Base-by-base conservation (phyloP, 2,113 vertebrate genomes). In the Dolichallabes microphthalmus region DNA sequence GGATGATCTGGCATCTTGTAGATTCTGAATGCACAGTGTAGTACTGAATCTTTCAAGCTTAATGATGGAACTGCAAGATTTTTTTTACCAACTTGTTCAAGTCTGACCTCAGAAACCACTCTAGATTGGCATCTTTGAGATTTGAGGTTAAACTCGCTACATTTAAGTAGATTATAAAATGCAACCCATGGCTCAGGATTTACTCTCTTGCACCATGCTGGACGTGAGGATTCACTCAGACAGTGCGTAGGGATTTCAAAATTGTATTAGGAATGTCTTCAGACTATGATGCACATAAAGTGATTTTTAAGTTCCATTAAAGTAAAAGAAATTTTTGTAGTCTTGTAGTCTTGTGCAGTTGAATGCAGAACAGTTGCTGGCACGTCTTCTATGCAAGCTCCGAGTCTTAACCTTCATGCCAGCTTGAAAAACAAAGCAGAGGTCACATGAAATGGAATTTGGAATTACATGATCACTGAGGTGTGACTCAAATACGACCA, bases 401-500 rank as follows among this genome's bases (percentile, higher is more conserved):
- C 35, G 11, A 9, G 55, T 25, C 60, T 80, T 74, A 55, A 75
- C 82, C 25, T 50, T 39, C 32, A 39, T 12, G 68, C 69, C 69
- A 45, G 1, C 50, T 63, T 27, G 61, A 52, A n/a, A 84, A 50
- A 53, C 15, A 30, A 77, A 77, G 25, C 57, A 71, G 57, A 80
- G 84, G 84, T 85, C 66, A 35, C 10, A 13, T 71, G 35, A 85
- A 80, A 80, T 69, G 76, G 52, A 80, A 79, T 39, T 68, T 61
- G 35, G 66, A 50, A 80, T 69, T 74, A 69, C 45, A 22, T 32
- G 66, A 82, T 4, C 79, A n/a, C 69, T 12, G 45, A 35, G 79
- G 68, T 75, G 79, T 86, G 78, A 86, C 79, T 86, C 58, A 25
- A 85, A 85, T 68, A 68, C 12, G 30, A 30, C 63, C 15, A 79